Conservation (phyloP, 1,140 invertebrate genomes). For the Aphelenchoides besseyi region DNA sequence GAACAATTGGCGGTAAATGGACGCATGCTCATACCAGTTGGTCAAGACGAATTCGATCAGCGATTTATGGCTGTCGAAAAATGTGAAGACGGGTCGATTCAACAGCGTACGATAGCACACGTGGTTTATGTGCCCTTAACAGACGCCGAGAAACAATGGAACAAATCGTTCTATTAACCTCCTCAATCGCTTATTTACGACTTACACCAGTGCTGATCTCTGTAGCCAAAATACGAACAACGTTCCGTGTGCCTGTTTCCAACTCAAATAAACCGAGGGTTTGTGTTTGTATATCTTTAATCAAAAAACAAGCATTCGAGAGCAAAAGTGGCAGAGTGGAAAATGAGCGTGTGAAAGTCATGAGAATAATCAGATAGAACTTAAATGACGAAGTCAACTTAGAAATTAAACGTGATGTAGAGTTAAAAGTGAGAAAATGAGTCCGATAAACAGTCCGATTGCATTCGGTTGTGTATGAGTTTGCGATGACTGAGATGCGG, state of each 20-base stretch:
- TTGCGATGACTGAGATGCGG: background rate
- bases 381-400: background rate
- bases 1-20: constrained; percentile 76
- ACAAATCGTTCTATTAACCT: background rate
- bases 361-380: background rate
- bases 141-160: constrained; percentile 72
- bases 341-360: no score
- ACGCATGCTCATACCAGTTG: constrained; percentile 78
- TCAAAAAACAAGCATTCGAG: background rate
- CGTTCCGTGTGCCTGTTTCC: background rate
- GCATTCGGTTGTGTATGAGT: background rate
- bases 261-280: background rate
- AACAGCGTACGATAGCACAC: constrained; percentile 79
- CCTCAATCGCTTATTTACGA: background rate
- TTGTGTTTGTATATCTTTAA: background rate
- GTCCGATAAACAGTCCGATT: background rate
- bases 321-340: background rate
- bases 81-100: constrained; percentile 74
- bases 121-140: constrained; percentile 95
- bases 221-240: background rate
- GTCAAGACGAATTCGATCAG: constrained; percentile 77
- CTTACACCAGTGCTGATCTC: no score
- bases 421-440: background rate
- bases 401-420: background rate
- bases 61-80: constrained; percentile 84